Evolutionary conservation across 2,113 vertebrate species (phyloP), one percentile per base, ranked within the genome.

Genomic region (Gambusia affinis): DNA sequence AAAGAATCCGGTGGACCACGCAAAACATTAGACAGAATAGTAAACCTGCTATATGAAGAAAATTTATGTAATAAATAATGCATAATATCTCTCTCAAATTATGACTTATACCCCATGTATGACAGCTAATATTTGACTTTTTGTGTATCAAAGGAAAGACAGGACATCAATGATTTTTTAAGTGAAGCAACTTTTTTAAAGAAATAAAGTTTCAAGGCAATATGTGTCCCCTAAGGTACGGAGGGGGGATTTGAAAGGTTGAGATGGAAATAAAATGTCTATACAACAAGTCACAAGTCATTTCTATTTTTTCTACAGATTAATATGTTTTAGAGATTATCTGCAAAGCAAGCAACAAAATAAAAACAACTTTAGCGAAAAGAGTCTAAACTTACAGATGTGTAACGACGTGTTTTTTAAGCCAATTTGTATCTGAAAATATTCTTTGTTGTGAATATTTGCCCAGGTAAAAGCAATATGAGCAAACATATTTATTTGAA

Each of bases 1-100:
- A 90, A 30, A 64, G n/a, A 75, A 60, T 33, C 12, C 57, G 22
- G 27, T 22, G 14, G 22, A 60, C 22, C 57, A 30, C 27, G n/a
- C 15, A 12, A 44, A 82, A 19, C 11, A 29, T 1, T 4, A 4
- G 39, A 8, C 12, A 8, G 0, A 47, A 14, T 8, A 31, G 24
- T 37, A 22, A 51, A 37, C 12, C 35, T 35, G n/a, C 12, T 72
- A 35, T 80, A 64, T 6, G 8, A 12, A 71, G 37, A 47, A 31
- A 66, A 31, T 33, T 51, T 47, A 2, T 31, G 22, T 60, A 11
- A 76, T 80, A 1, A 27, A 47, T 47, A 47, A 44, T 4, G 12
- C 15, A 44, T 17, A 47, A 47, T 47, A 47, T 47, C 17, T 47
- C 44, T 17, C 15, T 47, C 44, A 19, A 47, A 47, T 19, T 19